Base-by-base conservation (phyloP, 2,888 invertebrate genomes). In the Protophormia terraenovae region DNA sequence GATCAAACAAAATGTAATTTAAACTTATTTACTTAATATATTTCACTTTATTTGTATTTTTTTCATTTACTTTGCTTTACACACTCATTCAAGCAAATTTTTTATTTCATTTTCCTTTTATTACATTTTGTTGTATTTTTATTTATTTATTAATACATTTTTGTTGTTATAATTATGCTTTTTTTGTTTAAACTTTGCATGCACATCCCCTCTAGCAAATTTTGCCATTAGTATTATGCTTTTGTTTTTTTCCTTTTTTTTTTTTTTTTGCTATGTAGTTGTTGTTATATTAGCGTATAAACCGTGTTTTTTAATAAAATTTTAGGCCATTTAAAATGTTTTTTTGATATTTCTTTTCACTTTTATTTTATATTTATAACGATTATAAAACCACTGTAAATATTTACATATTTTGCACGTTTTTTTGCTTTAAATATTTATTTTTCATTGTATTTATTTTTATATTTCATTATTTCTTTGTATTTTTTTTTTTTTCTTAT, bases 161-260 rank as follows among this genome's bases (percentile, higher is more conserved):
- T 78, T 67, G 45, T 67, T 67, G 66, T 77, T 77, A 55, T 35
- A 67, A 45, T 58, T 58, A 58, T 7, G 32, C 50, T 38, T 71
- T n/a, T 72, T 53, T 77, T 66, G 50, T 78, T 73, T 72, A 81
- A 81, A 76, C 41, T 78, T 73, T 77, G 58, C 41, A 82, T 73
- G 81, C 84, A 81, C 62, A 53, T 72, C 32, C 67, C 58, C 67
- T 27, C 55, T 32, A 4, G 24, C 29, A 69, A 69, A 69, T 53
- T 69, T 62, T 75, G 10, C 45, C 27, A 38, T 27, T 35, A 55
- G 67, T 45, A 58, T 12, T 12, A 62, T 32, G 62, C 35, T 35
- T 24, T 45, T 67, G 32, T 41, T 12, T 24, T 47, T 22, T 50
- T 69, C 14, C 1, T 8, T 32, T 16, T 3, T 35, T 12, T 22